Conservation (phyloP, 2,888 invertebrate genomes). For the Zhuqinia jingwanae region DNA sequence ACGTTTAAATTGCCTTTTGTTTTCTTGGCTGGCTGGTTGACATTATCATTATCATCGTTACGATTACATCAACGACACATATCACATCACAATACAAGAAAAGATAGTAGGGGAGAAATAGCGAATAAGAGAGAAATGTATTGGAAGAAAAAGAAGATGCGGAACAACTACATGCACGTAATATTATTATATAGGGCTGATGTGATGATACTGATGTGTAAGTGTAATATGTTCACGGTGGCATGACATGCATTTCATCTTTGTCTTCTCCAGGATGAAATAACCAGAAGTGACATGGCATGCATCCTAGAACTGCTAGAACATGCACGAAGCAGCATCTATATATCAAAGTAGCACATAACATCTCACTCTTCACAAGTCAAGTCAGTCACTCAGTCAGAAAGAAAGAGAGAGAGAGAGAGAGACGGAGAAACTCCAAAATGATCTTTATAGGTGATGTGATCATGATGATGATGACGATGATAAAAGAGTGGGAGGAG, state of each 20-base stretch:
- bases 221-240: constrained; percentile 49
- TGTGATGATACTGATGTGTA: constrained; percentile 7
- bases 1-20: constrained; percentile 11
- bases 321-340: too few relatives aligned
- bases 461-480: background rate
- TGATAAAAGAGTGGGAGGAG: constrained; percentile 36
- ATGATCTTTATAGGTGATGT: constrained; percentile 20
- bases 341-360: too few relatives aligned
- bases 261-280: constrained; percentile 60
- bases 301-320: too few relatives aligned
- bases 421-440: constrained; percentile 27
- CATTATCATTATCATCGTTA: background rate
- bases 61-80: background rate
- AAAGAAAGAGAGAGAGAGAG: background rate
- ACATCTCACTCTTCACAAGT: too few relatives aligned
- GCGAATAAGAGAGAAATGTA: too few relatives aligned
- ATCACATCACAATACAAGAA: background rate
- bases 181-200: background rate
- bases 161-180: background rate
- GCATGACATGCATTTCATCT: constrained; percentile 67
- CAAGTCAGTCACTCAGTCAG: background rate
- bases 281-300: background rate
- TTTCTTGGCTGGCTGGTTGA: constrained; percentile 9
- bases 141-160: background rate
- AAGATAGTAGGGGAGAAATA: background rate